Conservation (phyloP, 1,140 invertebrate genomes). For the Tetraneura akinire region DNA sequence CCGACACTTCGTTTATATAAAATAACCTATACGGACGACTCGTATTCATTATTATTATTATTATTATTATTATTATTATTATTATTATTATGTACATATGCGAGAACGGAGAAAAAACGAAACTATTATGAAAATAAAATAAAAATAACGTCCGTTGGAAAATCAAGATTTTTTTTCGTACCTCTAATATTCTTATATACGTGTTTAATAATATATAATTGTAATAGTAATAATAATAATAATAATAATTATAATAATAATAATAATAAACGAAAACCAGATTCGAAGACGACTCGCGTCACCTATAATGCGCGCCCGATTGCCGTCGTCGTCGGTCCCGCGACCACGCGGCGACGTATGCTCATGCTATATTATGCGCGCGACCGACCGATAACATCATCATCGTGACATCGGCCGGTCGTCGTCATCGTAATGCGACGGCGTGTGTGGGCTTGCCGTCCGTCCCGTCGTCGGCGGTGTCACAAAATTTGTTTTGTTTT, state of each 20-base stretch:
- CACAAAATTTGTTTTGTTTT: not conserved
- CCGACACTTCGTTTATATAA: no score
- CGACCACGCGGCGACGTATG: constrained; percentile 14
- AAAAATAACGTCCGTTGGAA: no score
- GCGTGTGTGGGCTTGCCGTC: constrained; percentile 16
- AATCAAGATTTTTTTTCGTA: constrained; percentile 16
- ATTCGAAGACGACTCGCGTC: constrained; percentile 34
- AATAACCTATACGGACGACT: no score
- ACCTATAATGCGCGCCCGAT: constrained; percentile 8
- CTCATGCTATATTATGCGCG: no score
- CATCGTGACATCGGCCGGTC: not conserved
- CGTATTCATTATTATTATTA: no score
- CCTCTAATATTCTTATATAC: not conserved
- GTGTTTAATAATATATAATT: not conserved
- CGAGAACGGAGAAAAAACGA: not conserved
- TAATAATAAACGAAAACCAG: constrained; percentile 21
- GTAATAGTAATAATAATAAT: constrained; percentile 10
- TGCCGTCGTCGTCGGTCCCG: not conserved
- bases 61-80: no score
- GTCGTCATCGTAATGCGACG: not conserved
- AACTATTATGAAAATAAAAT: no score
- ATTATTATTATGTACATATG: not conserved
- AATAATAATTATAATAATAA: not conserved
- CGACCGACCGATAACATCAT: constrained; percentile 38
- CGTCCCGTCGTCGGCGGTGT: not conserved